A percentile compares a stretch with the other conserved stretches of the same genome.
Conservation (phyloP, 2,888 invertebrate genomes). For the Microctonus hyperodae region DNA sequence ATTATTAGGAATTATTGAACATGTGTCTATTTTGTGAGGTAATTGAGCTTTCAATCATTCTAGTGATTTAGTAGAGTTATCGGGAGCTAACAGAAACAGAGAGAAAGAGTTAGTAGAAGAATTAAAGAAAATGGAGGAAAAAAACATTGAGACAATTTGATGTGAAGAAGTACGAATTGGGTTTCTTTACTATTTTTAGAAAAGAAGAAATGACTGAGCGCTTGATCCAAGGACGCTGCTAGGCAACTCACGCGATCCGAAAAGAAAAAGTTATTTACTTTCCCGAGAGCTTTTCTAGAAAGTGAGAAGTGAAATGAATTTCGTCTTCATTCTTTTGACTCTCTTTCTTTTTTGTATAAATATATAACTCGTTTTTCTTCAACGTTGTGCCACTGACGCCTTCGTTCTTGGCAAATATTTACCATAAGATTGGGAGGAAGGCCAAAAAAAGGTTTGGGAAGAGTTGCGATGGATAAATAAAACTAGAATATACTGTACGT, state of each 20-base stretch:
- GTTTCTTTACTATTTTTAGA: conserved; percentile 5
- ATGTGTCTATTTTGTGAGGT: background rate
- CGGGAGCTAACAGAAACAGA: background rate
- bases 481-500: conserved; percentile 45
- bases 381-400: conserved; percentile 15
- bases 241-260: conserved; percentile 25
- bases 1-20: background rate
- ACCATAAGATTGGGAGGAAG: conserved; percentile 42
- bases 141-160: background rate
- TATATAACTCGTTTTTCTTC: background rate
- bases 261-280: conserved; percentile 41
- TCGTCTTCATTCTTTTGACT: background rate
- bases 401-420: conserved; percentile 46
- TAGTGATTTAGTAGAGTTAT: background rate
- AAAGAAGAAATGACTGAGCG: background rate
- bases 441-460: conserved; percentile 37
- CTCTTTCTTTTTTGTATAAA: conserved; percentile 10
- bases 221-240: conserved; percentile 27
- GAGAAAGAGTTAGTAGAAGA: background rate
- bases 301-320: conserved; percentile 14
- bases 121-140: background rate
- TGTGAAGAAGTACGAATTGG: conserved; percentile 17
- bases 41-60: too few relatives aligned
- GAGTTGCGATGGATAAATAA: conserved; percentile 43
- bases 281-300: conserved; percentile 13